Conservation (phyloP, 1,140 invertebrate genomes). For the Zaprionus vittiger region DNA sequence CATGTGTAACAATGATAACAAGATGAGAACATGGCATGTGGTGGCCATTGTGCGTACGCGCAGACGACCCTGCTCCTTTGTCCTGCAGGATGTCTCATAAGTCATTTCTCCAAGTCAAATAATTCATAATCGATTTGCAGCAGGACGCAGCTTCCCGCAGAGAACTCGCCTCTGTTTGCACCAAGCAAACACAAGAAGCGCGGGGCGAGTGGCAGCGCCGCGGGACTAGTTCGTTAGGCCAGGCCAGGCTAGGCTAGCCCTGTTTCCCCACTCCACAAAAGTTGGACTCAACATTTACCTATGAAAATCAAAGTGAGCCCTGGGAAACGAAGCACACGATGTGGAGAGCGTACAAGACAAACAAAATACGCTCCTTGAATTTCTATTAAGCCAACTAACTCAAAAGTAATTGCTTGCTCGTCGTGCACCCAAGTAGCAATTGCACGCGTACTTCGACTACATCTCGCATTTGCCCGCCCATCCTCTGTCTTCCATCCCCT, state of each 20-base stretch:
- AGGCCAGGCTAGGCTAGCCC: conserved; percentile 20
- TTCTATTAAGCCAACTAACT: conserved; percentile 81
- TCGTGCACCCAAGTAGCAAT: conserved; percentile 46
- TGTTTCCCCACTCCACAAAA: conserved; percentile 6
- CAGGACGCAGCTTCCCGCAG: conserved; percentile 15
- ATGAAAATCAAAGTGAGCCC: conserved; percentile 79
- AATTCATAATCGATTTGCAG: conserved; percentile 83
- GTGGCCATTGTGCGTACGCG: conserved; percentile 57
- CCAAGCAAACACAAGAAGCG: conserved; percentile 36
- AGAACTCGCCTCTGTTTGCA: conserved; percentile 18
- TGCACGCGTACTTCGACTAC: conserved; percentile 37
- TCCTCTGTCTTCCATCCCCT: neutral
- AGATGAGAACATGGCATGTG: conserved; percentile 41
- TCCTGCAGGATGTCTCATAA: conserved; percentile 73
- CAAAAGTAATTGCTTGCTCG: conserved; percentile 74
- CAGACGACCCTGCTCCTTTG: conserved; percentile 39
- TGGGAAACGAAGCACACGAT: conserved; percentile 45
- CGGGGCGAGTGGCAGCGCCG: conserved; percentile 6
- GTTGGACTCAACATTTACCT: conserved; percentile 71
- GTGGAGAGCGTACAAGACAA: conserved; percentile 63
- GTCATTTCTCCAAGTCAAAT: conserved; percentile 83
- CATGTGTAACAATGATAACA: conserved; percentile 64
- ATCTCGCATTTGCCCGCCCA: neutral
- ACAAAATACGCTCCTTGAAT: conserved; percentile 76
- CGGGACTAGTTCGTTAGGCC: conserved; percentile 64